A percentile compares a stretch with the other conserved stretches of the same genome.
These are phyloP conservation scores for Strix uralensis DNA, from an alignment of 2,113 vertebrate genomes.

Conservation along the genomic window DNA sequence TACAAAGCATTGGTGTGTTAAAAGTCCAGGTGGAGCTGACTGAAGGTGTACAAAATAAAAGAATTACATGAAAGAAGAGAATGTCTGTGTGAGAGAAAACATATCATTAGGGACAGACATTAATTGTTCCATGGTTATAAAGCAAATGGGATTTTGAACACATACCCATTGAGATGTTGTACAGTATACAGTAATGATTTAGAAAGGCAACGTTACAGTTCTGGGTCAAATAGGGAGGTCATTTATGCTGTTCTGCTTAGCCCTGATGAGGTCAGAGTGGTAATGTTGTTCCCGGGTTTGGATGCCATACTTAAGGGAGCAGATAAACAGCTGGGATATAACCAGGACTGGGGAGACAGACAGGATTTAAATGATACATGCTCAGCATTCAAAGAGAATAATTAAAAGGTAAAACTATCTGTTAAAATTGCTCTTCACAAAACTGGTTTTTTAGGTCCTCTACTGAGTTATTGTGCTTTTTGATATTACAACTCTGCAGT, in stretches of 20 bases:
- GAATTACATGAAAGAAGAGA: background rate
- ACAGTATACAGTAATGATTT: background rate
- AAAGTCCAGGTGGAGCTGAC: background rate
- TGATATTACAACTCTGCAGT: background rate
- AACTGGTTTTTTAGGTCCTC: background rate
- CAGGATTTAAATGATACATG: background rate
- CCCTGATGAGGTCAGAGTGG: background rate
- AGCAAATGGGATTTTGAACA: background rate
- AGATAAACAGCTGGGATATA: background rate
- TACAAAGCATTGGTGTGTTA: background rate
- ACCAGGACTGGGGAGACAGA: background rate
- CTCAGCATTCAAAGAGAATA: background rate
- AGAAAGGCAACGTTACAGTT: background rate
- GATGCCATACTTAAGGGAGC: background rate
- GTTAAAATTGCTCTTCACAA: background rate
- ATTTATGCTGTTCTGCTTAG: background rate
- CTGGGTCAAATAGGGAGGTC: background rate
- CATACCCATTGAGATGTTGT: background rate
- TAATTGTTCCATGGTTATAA: background rate
- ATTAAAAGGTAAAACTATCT: background rate
- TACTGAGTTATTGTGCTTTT: background rate
- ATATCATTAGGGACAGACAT: background rate
- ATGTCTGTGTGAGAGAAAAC: background rate
- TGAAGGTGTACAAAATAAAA: background rate
- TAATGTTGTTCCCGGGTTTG: background rate